A percentile compares a stretch with the other conserved stretches of the same genome.
Evolutionary conservation across 2,888 invertebrate species (phyloP).

Genomic region (Xylocampa areola): DNA sequence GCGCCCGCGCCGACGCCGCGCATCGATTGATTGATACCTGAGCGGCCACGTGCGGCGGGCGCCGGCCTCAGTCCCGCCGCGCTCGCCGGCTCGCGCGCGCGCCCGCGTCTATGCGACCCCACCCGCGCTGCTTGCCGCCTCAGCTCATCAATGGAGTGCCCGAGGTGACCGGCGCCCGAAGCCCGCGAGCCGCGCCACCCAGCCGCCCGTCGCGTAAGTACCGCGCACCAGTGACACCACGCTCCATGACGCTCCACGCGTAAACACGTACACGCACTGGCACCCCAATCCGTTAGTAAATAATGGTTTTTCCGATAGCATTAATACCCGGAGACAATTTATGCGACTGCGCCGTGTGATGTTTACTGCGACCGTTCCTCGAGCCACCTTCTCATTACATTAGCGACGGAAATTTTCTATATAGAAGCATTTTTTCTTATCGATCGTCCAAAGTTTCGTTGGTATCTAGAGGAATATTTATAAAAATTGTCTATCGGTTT

Average conservation of each 20-base stretch:
- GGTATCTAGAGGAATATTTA: constrained; percentile 73
- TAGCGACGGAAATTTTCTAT: constrained; percentile 73
- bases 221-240: constrained; percentile 50
- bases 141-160: constrained; percentile 82
- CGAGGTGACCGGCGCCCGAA: constrained; percentile 79
- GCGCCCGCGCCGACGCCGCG: constrained; percentile 68
- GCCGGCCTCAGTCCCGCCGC: constrained; percentile 79
- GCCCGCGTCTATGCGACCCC: constrained; percentile 69
- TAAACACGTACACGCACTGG: constrained; percentile 62
- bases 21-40: constrained; percentile 88
- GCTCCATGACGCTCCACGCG: constrained; percentile 54
- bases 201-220: constrained; percentile 65
- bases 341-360: constrained; percentile 80
- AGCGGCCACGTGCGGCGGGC: constrained; percentile 71
- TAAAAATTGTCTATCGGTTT: constrained; percentile 79
- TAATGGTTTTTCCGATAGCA: constrained; percentile 75
- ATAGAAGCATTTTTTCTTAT: constrained; percentile 73
- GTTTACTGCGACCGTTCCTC: constrained; percentile 72
- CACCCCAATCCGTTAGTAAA: constrained; percentile 70
- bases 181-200: constrained; percentile 57
- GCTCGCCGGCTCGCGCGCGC: constrained; percentile 80
- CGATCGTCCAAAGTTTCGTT: constrained; percentile 71
- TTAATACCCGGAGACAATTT: constrained; percentile 70
- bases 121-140: constrained; percentile 65
- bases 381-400: constrained; percentile 72